Evolutionary conservation across 2,797 vertebrate species (phyloP).

Genomic region (Megalops cyprinoides): DNA sequence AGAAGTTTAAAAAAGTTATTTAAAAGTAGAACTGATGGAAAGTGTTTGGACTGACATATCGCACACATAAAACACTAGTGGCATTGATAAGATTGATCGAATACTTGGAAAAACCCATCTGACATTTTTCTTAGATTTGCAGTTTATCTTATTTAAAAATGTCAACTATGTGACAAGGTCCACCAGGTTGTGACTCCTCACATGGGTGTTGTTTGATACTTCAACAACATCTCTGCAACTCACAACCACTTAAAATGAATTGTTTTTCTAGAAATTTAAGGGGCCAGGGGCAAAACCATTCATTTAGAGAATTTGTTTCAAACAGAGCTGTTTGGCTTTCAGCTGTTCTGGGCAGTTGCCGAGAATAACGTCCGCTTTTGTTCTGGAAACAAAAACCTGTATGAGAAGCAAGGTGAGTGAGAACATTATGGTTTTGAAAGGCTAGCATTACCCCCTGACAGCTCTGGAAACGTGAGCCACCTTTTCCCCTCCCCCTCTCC

Average conservation of each 20-base stretch:
- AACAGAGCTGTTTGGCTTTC: slow-evolving; percentile 14
- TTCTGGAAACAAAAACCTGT: slow-evolving; percentile 8
- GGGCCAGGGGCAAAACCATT: background rate
- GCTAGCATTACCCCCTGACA: background rate
- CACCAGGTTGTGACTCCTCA: no score
- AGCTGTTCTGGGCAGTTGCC: slow-evolving; percentile 18
- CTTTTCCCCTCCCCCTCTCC: background rate
- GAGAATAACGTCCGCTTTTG: slow-evolving; percentile 17
- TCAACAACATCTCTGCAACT: background rate
- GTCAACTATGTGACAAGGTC: no score
- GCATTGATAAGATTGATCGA: background rate
- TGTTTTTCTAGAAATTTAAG: background rate
- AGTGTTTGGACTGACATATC: no score
- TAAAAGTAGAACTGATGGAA: no score
- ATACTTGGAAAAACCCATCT: background rate
- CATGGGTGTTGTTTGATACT: no score
- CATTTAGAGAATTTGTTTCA: background rate
- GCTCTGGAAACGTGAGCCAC: slow-evolving; percentile 14
- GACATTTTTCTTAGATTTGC: background rate
- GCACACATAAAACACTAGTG: no score
- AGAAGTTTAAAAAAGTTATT: no score
- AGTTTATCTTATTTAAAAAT: background rate
- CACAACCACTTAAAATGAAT: background rate
- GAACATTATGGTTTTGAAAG: slow-evolving; percentile 13
- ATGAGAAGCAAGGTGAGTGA: background rate